Conservation (phyloP, 2,888 invertebrate species). For the Drepana falcataria region DNA sequence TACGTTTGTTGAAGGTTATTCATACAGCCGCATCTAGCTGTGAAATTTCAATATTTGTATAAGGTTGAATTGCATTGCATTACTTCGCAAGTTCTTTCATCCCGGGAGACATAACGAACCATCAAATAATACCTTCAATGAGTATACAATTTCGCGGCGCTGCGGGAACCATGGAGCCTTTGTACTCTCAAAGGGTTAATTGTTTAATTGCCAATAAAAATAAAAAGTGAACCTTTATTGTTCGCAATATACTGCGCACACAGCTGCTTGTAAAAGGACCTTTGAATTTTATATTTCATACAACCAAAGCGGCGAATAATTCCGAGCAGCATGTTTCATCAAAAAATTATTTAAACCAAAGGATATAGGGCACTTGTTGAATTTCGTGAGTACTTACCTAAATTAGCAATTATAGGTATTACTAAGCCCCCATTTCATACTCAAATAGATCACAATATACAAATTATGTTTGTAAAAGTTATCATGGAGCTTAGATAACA, state of each 20-base stretch:
- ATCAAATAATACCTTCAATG: conserved; percentile 61
- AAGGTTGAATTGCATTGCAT: conserved; percentile 5
- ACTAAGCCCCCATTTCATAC: too few relatives aligned
- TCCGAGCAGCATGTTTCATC: neutral
- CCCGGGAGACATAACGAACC: conserved; percentile 42
- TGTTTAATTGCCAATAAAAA: conserved; percentile 78
- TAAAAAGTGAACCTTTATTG: conserved; percentile 58
- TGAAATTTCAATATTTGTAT: conserved; percentile 36
- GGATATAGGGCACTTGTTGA: neutral
- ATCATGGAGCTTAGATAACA: too few relatives aligned
- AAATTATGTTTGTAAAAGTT: too few relatives aligned
- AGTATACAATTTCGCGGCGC: conserved; percentile 69
- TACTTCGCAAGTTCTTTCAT: conserved; percentile 43
- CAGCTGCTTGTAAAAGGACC: conserved; percentile 33
- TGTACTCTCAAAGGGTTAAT: conserved; percentile 69
- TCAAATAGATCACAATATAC: too few relatives aligned
- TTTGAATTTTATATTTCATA: conserved; percentile 1
- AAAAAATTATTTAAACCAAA: neutral
- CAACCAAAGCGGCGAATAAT: neutral
- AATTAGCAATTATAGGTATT: too few relatives aligned
- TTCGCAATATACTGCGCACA: conserved; percentile 23
- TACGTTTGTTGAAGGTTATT: too few relatives aligned
- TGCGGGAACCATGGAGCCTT: conserved; percentile 49
- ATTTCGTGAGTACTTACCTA: too few relatives aligned
- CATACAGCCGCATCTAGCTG: conserved; percentile 25